Percentiles rank a stretch among this genome's conserved stretches.
Conservation (phyloP, 2,797 vertebrate genomes). For the Phyllotis vaccarum region DNA sequence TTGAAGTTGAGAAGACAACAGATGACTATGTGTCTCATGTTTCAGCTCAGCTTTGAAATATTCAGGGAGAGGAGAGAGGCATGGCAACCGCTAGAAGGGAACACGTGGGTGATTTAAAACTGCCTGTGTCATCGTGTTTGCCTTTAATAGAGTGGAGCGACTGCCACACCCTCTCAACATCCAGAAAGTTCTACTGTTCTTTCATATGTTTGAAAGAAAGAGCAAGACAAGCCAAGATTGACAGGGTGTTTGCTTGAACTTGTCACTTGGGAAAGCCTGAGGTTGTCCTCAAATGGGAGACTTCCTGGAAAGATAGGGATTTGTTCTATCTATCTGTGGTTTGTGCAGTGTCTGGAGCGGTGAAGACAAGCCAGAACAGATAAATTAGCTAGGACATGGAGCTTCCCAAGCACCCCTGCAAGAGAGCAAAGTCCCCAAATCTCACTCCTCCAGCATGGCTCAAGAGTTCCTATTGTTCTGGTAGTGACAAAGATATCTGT, state of each 20-base stretch:
- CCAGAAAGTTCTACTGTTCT: not conserved
- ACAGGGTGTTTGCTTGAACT: not conserved
- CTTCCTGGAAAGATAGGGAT: not conserved
- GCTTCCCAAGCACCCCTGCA: not conserved
- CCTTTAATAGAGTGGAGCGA: not conserved
- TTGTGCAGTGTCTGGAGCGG: not conserved
- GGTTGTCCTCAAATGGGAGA: not conserved
- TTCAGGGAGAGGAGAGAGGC: not conserved
- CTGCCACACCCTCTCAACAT: not conserved
- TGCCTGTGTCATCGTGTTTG: not conserved
- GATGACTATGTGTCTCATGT: constrained; percentile 53
- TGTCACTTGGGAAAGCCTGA: not conserved
- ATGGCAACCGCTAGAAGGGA: constrained; percentile 2
- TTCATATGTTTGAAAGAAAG: not conserved
- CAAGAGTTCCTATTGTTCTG: not conserved
- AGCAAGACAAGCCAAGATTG: not conserved
- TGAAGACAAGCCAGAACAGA: not conserved
- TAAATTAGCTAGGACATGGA: not conserved
- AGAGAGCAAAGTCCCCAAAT: not conserved
- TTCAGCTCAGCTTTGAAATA: constrained; percentile 26
- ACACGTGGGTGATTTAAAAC: not conserved
- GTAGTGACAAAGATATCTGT: not conserved
- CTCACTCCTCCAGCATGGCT: not conserved
- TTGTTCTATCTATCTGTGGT: too few relatives aligned
- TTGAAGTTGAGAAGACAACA: constrained; percentile 63